Evolutionary conservation across 2,888 invertebrate species (phyloP), one percentile per base, ranked within the genome.

Genomic region (Apotomis capreana): DNA sequence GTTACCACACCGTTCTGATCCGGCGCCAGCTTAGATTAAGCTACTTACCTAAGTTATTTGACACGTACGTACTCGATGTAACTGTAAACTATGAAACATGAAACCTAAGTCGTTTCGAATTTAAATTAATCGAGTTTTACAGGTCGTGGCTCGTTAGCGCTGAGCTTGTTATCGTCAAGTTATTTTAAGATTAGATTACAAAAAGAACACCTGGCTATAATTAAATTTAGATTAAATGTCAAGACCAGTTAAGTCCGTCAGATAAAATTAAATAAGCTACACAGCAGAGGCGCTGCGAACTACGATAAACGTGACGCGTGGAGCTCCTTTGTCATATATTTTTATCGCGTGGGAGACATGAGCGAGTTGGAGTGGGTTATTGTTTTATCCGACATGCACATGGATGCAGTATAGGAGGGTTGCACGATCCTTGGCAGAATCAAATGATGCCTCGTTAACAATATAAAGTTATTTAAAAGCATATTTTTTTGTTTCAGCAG

Each of bases 101-200:
- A 49, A 10, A 49, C 12, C 10, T 3, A 59, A 36, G 58, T 12
- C 37, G 37, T 58, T 58, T 58, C n/a, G 37, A 58, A 58, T 37
- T 37, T 37, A 37, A 58, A 58, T 58, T 37, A 58, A 37, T 58
- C 37, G 37, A 37, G 12, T 58, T 37, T 12, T 37, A 58, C 37
- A 3, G 58, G 37, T 6, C 40, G 40, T 9, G 37, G 26, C 37
- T 58, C 58, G 58, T 58, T 37, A 58, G n/a, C 37, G 5, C 8
- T 10, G 37, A n/a, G 58, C 13, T 54, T 54, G 15, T 54, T 54
- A 15, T n/a, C 54, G 13, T 13, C 6, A 54, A 54, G n/a, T 54
- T 58, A 58, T 58, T 58, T 58, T 37, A 37, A 58, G 58, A 58
- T 58, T 58, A 3, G 6, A 58, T 58, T 58, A 58, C 9, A 1